Evolutionary conservation across 1,140 invertebrate genomes (phyloP), one percentile per base, ranked within the genome.

Genomic region (Stenopsyche tienmushanensis): DNA sequence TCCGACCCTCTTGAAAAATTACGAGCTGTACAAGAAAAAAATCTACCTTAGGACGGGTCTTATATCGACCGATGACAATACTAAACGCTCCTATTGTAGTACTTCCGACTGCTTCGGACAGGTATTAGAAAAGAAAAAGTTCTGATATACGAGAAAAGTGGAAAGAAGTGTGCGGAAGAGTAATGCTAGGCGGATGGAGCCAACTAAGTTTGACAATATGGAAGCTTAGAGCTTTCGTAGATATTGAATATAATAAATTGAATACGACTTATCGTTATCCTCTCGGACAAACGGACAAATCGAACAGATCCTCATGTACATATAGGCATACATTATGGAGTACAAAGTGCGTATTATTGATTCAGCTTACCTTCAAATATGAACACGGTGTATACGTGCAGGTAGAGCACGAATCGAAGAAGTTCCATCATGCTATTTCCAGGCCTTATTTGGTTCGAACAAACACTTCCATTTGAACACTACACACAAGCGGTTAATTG

Each of bases 341-440:
- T 8, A 17, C 5, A 17, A 45, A 49, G 15, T 20, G 21, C 15
- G 2, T 25, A 13, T 54, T 26, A 54, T 58, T 21, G 23, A 53
- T 53, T 45, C 1, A 26, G 49, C 66, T 52, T 58, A 67, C 66
- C 66, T 57, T 67, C 55, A 26, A 67, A 67, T 8, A 67, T 50
- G 66, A 67, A 67, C 23, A 67, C 62, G 9, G 54, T 64, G 55
- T 67, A 67, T 17, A 67, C 66, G 54, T 64, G 47, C 7, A 67
- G 62, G 47, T 67, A 67, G 15, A 67, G 47, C 13, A 64, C 55
- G 39, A 67, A 21, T 39, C 66, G 60, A 10, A 67, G 44, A 18
- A 55, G 26, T 44, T 67, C 65, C 59, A 67, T 67, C 49, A 54
- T 53, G 21, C 24, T 62, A 17, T 42, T 9, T 20, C 18, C 47